phyloP scores from a whole-genome alignment of 2,888 invertebrate species.

The Blomia tropicalis region DNA sequence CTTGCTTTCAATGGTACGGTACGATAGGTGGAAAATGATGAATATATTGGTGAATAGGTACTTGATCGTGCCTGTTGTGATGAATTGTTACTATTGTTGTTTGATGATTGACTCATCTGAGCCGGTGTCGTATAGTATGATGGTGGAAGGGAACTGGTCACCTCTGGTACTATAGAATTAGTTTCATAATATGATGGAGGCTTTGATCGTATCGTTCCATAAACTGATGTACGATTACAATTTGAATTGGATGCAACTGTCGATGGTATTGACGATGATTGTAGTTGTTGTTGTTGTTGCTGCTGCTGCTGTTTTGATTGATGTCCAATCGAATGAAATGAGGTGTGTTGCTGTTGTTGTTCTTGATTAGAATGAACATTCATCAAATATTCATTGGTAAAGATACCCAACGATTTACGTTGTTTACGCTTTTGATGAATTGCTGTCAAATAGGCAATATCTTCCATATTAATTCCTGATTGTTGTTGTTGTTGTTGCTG shows the following conservation, averaged over 20 bases:
- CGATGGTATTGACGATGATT: too few species aligned
- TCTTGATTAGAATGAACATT: neutral
- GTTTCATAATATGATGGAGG: too few species aligned
- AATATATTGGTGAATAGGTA: conserved; percentile 4
- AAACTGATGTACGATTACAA: too few species aligned
- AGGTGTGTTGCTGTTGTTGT: neutral
- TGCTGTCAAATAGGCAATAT: conserved; percentile 29
- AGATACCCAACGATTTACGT: conserved; percentile 31
- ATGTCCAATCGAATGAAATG: neutral
- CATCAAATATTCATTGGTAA: conserved; percentile 13
- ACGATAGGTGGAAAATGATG: neutral
- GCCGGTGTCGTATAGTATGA: neutral
- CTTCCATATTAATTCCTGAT: conserved; percentile 20
- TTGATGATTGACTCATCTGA: neutral
- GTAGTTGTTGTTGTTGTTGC: too few species aligned
- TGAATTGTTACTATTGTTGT: neutral
- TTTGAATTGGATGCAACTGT: too few species aligned
- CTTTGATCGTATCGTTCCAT: too few species aligned
- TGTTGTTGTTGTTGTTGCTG: neutral
- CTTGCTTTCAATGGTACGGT: neutral
- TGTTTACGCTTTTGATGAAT: conserved; percentile 30
- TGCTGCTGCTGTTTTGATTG: neutral
- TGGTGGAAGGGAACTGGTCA: neutral
- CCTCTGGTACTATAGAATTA: too few species aligned
- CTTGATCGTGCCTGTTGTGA: neutral